A percentile compares a stretch with the other conserved stretches of the same genome.
These are phyloP conservation scores for Osmerus eperlanus DNA, from an alignment of 2,113 vertebrate genomes.

Conservation along the genomic window DNA sequence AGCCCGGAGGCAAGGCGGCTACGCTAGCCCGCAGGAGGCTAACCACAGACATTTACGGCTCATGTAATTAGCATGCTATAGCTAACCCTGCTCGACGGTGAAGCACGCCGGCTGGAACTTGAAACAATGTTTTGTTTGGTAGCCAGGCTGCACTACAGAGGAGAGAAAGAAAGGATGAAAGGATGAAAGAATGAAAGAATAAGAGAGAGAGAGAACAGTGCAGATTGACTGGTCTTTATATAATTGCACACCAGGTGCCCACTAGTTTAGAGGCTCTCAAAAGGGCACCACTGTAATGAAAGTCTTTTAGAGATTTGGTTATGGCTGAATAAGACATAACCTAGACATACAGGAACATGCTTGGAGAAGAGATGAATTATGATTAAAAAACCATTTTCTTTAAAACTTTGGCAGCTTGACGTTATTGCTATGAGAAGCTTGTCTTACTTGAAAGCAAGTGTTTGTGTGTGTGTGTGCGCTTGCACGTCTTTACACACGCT, in stretches of 20 bases:
- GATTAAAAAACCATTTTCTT: conserved; percentile 19
- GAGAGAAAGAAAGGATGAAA: conserved; percentile 3
- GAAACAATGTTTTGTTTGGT: conserved; percentile 50
- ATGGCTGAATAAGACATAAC: conserved; percentile 16
- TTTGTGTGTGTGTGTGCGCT: conserved; percentile 20
- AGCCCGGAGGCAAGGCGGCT: neutral
- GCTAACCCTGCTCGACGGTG: conserved; percentile 17
- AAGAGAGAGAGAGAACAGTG: conserved; percentile 1
- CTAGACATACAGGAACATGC: conserved; percentile 7
- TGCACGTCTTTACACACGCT: conserved; percentile 20
- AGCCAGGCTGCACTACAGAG: conserved; percentile 15
- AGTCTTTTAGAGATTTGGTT: conserved; percentile 23
- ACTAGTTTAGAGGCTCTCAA: conserved; percentile 22
- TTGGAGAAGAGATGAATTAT: conserved; percentile 7
- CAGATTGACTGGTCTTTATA: conserved; percentile 39
- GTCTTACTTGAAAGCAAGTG: conserved; percentile 20
- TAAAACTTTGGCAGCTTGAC: conserved; percentile 24
- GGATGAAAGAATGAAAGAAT: too few relatives aligned
- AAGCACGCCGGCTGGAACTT: conserved; percentile 31
- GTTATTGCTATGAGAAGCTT: neutral
- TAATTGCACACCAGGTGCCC: conserved; percentile 12
- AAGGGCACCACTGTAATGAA: conserved; percentile 3
- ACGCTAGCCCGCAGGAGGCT: conserved; percentile 20
- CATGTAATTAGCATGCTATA: conserved; percentile 38
- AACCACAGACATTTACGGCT: conserved; percentile 54